Base-by-base conservation (phyloP, 1,140 invertebrate species). In the silkworm (Bombyx mori) region DNA sequence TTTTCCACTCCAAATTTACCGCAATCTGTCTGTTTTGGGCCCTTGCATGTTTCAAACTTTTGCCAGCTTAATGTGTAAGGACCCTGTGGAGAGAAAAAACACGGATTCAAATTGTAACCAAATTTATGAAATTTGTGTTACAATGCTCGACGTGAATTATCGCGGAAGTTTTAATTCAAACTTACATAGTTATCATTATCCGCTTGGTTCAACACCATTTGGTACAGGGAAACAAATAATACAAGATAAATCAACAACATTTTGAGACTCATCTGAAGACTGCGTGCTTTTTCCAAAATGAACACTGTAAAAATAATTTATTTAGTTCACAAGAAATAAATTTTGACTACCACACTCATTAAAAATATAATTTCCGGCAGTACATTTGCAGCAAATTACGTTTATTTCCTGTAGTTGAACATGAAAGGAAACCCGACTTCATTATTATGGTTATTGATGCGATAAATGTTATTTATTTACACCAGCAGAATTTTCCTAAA, bases 21-120 rank as follows among this genome's bases (percentile, higher is more conserved):
- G 53, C 79, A 82, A 43, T 78, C 71, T 3, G 45, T 45, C 53
- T 59, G 66, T 61, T 82, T 82, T 0, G 79, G 77, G 1, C 78
- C 79, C 63, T 79, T 85, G 52, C 82, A 85, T 44, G 60, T 64
- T 62, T 77, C 71, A 57, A 71, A 75, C 55, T 63, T 68, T n/a
- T 63, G 42, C 65, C 69, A 82, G 18, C 58, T 54, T 1, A 70
- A 45, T 51, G 62, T 56, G 56, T 85, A 85, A 0, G 75, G 72
- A 42, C 82, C 77, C 82, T 85, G 59, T 51, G 12, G 42, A 51
- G 26, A 46, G 8, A 57, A 44, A 42, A 44, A 51, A 44, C 10
- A 44, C 42, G 10, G 12, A 55, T 35, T 26, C 42, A 42, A 43
- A 42, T 10, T 18, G 8, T 53, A 8, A n/a, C 4, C 9, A 8